Evolutionary conservation across 2,797 vertebrate species (phyloP).

Genomic region (Eupleurogrammus muticus): DNA sequence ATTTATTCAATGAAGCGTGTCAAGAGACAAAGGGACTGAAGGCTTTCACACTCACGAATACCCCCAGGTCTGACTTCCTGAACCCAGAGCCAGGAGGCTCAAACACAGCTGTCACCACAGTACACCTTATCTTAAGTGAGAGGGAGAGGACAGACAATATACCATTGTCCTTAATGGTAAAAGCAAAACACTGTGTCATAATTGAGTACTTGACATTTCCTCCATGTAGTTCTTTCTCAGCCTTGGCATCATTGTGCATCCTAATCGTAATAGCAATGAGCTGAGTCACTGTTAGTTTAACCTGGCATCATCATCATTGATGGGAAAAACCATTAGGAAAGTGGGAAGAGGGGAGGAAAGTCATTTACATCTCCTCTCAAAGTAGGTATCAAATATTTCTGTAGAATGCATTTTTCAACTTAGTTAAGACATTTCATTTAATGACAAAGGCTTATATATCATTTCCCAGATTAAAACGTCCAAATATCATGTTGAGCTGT

Average conservation of each 20-base stretch:
- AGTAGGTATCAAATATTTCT: too few species aligned
- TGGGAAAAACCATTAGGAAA: too few species aligned
- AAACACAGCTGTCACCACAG: slow-evolving; percentile 85
- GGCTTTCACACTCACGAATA: slow-evolving; percentile 63
- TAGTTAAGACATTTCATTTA: too few species aligned
- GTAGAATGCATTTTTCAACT: too few species aligned
- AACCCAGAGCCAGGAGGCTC: slow-evolving; percentile 53
- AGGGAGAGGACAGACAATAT: slow-evolving; percentile 14
- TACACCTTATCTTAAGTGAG: slow-evolving; percentile 2
- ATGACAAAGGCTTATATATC: too few species aligned
- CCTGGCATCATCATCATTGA: neutral
- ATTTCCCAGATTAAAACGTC: too few species aligned
- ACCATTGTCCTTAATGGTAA: slow-evolving; percentile 12
- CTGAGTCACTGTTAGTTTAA: slow-evolving; percentile 18
- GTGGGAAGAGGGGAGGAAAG: too few species aligned
- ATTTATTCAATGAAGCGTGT: slow-evolving; percentile 84
- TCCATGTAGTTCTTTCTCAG: neutral
- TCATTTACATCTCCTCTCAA: too few species aligned
- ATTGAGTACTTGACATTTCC: neutral
- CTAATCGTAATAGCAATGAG: slow-evolving; percentile 9
- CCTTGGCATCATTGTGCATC: neutral
- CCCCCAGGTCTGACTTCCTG: slow-evolving; percentile 63
- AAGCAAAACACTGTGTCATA: slow-evolving; percentile 10
- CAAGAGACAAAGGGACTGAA: slow-evolving; percentile 67
- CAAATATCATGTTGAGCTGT: too few species aligned